Percentiles rank a stretch among this genome's conserved stretches.
Conservation (phyloP, 2,797 vertebrate species). For the Setipinna tenuifilis region DNA sequence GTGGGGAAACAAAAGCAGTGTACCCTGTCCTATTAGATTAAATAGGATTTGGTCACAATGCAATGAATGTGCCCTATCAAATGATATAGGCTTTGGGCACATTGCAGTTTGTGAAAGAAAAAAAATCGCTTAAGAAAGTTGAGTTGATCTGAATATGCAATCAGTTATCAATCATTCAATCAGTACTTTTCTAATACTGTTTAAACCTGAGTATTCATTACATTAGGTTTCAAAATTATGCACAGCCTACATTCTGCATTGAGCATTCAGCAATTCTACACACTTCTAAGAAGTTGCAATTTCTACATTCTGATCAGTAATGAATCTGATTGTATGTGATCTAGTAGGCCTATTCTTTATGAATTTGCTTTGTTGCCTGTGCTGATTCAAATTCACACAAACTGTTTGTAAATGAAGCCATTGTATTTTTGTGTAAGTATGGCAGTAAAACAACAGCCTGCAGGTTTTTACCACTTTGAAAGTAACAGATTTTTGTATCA, state of each 20-base stretch:
- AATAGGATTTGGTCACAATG: too few relatives aligned
- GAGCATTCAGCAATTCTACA: background rate
- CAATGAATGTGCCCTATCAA: background rate
- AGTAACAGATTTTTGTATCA: background rate
- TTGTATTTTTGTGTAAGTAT: background rate
- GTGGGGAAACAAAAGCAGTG: too few relatives aligned
- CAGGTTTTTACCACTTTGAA: background rate
- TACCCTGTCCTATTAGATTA: background rate
- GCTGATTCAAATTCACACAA: background rate
- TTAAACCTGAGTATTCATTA: background rate
- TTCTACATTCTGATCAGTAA: background rate
- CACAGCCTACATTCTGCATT: background rate
- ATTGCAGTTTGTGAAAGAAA: background rate
- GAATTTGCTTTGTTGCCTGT: background rate
- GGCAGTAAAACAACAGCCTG: background rate
- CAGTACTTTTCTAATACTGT: background rate
- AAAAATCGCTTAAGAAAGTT: background rate
- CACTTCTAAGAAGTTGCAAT: background rate
- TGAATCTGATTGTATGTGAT: background rate
- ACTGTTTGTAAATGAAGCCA: slow-evolving; percentile 2
- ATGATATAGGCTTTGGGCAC: background rate
- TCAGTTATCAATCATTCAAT: background rate
- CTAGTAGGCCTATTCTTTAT: background rate
- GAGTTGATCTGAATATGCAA: background rate
- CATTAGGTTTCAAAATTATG: background rate